Evolutionary conservation across 2,797 vertebrate genomes (phyloP).

Genomic region (Sebastes taczanowskii): DNA sequence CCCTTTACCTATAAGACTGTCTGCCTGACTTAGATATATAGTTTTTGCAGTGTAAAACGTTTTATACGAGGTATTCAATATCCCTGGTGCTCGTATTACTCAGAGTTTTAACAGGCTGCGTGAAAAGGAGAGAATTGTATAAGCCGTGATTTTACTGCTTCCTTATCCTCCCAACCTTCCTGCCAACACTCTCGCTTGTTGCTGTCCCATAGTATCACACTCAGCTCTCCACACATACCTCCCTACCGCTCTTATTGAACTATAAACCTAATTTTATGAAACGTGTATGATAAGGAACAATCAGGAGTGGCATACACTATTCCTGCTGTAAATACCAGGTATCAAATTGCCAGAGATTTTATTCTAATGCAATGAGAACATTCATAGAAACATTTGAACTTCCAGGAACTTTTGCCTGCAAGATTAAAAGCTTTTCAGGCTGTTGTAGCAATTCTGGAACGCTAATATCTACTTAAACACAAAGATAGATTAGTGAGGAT

Average conservation of each 20-base stretch:
- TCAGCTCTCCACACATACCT: slow-evolving; percentile 13
- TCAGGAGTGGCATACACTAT: neutral
- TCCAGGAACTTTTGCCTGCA: neutral
- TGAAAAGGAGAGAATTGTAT: slow-evolving; percentile 51
- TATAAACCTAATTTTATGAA: slow-evolving; percentile 55
- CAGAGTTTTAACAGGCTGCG: slow-evolving; percentile 25
- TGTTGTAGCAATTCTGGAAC: neutral
- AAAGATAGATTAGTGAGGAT: neutral
- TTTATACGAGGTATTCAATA: slow-evolving; percentile 29
- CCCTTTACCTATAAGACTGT: neutral
- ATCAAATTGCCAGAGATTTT: neutral
- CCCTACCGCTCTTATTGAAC: slow-evolving; percentile 16
- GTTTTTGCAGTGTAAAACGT: slow-evolving; percentile 3
- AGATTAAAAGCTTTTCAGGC: slow-evolving; percentile 10
- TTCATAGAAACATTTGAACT: slow-evolving; percentile 14
- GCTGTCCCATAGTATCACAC: slow-evolving; percentile 35
- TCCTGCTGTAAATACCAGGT: neutral
- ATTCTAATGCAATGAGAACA: neutral
- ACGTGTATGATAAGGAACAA: slow-evolving; percentile 1
- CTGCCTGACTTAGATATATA: neutral
- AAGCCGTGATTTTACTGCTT: slow-evolving; percentile 57
- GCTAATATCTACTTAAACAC: slow-evolving; percentile 12
- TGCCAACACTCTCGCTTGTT: slow-evolving; percentile 36
- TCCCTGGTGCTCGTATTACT: slow-evolving; percentile 25
- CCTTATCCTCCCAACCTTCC: slow-evolving; percentile 34